Conservation (phyloP, 2,888 invertebrate species). For the Drosophila macrospina region DNA sequence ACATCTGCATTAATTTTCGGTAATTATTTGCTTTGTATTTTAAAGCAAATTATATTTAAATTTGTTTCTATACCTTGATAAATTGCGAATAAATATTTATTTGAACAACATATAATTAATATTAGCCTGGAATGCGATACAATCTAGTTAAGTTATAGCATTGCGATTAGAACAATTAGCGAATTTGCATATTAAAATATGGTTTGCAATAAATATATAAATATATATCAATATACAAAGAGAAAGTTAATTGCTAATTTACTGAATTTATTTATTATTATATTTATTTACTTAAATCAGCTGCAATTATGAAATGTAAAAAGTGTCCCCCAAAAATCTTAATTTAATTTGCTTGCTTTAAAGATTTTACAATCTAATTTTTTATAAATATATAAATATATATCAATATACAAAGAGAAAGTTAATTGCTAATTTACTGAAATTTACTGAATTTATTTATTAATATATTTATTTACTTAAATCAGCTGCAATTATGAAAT, state of each 20-base stretch:
- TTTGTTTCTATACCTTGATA: slow-evolving; percentile 2
- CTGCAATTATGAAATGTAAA: neutral
- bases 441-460: too few species aligned
- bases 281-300: neutral
- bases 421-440: too few species aligned
- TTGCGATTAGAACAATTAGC: neutral
- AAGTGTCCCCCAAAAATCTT: slow-evolving; percentile 12
- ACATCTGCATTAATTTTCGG: neutral
- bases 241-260: too few species aligned
- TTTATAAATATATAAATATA: too few species aligned
- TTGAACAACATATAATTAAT: neutral
- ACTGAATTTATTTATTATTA: too few species aligned
- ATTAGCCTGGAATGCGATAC: neutral
- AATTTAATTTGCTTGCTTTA: slow-evolving; percentile 35
- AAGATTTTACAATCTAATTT: slow-evolving; percentile 29
- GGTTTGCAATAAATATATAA: too few species aligned
- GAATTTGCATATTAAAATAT: neutral
- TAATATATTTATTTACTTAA: neutral
- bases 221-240: too few species aligned
- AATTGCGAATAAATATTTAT: slow-evolving; percentile 20
- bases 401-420: too few species aligned
- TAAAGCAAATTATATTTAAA: slow-evolving; percentile 11
- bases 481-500: neutral
- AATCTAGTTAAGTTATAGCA: neutral
- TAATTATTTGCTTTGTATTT: slow-evolving; percentile 18